phyloP scores from a whole-genome alignment of 2,888 invertebrate genomes.

The Monoplex corrugatus region DNA sequence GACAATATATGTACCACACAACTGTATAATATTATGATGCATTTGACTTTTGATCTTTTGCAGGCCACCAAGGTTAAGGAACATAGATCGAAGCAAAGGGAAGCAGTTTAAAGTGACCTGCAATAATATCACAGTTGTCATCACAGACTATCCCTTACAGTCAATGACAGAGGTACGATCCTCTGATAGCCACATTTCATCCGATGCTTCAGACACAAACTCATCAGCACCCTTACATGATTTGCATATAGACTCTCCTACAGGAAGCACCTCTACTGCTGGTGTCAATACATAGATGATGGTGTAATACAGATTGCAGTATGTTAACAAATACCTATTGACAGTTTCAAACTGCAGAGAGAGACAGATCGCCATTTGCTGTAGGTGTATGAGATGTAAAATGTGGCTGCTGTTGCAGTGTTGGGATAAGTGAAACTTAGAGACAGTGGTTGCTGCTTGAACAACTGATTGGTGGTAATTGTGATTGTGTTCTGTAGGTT shows the following conservation, averaged over 20 bases:
- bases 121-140: slow-evolving; percentile 97
- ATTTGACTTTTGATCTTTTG: slow-evolving; percentile 48
- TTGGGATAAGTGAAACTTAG: too few species aligned
- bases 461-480: too few species aligned
- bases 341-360: neutral
- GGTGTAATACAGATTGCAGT: neutral
- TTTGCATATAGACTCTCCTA: slow-evolving; percentile 30
- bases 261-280: slow-evolving; percentile 5
- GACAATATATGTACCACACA: too few species aligned
- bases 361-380: too few species aligned
- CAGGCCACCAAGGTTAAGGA: slow-evolving; percentile 88
- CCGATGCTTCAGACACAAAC: slow-evolving; percentile 73
- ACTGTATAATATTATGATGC: neutral
- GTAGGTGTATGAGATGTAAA: too few species aligned
- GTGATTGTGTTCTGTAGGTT: too few species aligned
- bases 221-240: slow-evolving; percentile 60
- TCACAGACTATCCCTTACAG: slow-evolving; percentile 89
- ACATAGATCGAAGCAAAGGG: slow-evolving; percentile 95
- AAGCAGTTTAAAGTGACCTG: slow-evolving; percentile 97
- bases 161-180: slow-evolving; percentile 72
- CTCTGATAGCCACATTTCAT: slow-evolving; percentile 64
- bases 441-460: too few species aligned
- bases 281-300: slow-evolving; percentile 8
- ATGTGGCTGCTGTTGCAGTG: too few species aligned
- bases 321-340: neutral